phyloP scores from a whole-genome alignment of 2,113 vertebrate genomes.

The Grammomys surdaster region DNA sequence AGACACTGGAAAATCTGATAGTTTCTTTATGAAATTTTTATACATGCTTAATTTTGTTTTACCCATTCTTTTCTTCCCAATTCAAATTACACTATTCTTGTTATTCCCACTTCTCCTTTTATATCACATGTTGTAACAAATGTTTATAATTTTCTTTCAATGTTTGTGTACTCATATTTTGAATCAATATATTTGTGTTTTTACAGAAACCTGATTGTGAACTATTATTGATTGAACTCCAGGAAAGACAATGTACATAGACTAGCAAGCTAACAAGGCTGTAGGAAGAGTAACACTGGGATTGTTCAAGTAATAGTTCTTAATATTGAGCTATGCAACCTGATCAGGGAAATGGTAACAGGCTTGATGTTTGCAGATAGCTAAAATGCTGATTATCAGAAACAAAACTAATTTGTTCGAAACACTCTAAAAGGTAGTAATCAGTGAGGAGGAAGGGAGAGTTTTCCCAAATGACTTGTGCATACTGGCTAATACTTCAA shows the following conservation, averaged over 20 bases:
- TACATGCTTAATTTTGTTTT: neutral
- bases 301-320: accelerated
- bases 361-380: neutral
- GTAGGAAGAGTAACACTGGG: accelerated
- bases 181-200: neutral
- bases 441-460: neutral
- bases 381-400: neutral
- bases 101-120: neutral
- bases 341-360: accelerated
- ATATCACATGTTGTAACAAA: neutral
- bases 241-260: neutral
- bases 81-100: neutral
- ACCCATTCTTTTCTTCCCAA: neutral
- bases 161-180: accelerated
- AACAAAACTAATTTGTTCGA: neutral
- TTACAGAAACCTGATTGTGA: neutral
- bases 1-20: neutral
- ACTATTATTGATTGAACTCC: neutral
- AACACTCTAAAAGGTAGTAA: neutral
- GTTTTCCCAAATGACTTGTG: neutral
- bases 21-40: neutral
- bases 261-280: accelerated
- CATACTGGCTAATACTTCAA: neutral
- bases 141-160: neutral
- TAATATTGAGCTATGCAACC: accelerated